These are phyloP conservation scores for Pholis gunnellus DNA, from an alignment of 2,113 vertebrate species.

Conservation along the genomic window DNA sequence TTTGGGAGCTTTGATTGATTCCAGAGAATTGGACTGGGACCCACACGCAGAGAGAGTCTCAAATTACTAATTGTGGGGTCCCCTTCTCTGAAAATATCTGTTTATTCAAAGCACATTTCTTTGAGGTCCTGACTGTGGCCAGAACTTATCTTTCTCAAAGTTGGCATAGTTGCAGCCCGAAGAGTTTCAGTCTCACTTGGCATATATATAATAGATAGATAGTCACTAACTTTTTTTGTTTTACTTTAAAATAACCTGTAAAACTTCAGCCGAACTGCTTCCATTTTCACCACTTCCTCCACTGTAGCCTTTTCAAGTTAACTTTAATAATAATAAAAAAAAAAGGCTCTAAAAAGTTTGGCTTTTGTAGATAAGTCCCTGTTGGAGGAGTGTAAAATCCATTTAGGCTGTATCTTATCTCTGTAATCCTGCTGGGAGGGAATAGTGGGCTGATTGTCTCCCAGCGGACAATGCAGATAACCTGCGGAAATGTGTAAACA, in stretches of 20 bases:
- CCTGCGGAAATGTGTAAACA: conserved; percentile 79
- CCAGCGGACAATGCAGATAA: conserved; percentile 81
- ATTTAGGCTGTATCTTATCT: conserved; percentile 78
- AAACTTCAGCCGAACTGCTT: conserved; percentile 27
- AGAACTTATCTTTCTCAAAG: conserved; percentile 56
- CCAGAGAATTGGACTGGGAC: conserved; percentile 84
- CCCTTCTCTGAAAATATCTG: conserved; percentile 80
- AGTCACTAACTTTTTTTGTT: conserved; percentile 20
- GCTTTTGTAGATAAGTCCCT: conserved; percentile 62
- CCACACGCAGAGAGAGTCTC: conserved; percentile 80
- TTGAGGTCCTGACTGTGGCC: conserved; percentile 50
- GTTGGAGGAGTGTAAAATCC: conserved; percentile 66
- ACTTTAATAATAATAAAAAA: background rate
- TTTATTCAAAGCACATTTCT: conserved; percentile 83
- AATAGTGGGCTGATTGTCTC: conserved; percentile 79
- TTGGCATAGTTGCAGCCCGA: conserved; percentile 19
- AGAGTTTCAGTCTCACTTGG: conserved; percentile 17
- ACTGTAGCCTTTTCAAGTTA: background rate
- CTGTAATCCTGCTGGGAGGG: conserved; percentile 74
- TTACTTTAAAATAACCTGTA: conserved; percentile 34
- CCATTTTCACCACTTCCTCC: conserved; percentile 15
- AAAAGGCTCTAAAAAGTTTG: conserved; percentile 51
- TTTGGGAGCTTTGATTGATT: conserved; percentile 87
- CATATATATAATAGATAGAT: background rate
- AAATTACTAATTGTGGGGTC: conserved; percentile 86